Evolutionary conservation across 2,113 vertebrate genomes (phyloP).

Genomic region (Coptodon bakossiorum): DNA sequence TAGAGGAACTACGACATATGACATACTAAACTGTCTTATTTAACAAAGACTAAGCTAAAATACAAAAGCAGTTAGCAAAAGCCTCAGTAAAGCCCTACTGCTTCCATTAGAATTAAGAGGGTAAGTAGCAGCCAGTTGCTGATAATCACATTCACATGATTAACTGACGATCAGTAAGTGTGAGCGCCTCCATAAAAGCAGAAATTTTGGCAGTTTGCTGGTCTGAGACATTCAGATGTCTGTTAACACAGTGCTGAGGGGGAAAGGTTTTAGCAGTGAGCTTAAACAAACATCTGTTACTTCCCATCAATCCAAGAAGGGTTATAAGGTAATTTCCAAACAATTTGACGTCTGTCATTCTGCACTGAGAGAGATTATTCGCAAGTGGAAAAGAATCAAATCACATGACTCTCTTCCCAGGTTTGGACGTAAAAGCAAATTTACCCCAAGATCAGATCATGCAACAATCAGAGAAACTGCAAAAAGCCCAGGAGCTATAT

Average conservation of each 20-base stretch:
- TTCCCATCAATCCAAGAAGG: not conserved
- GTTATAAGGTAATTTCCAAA: not conserved
- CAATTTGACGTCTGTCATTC: not conserved
- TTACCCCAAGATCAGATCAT: not conserved
- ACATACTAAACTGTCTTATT: not conserved
- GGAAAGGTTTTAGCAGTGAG: not conserved
- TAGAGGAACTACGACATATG: not conserved
- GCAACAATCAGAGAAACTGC: not conserved
- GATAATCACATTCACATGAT: not conserved
- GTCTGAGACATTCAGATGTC: fast-evolving
- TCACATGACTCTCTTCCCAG: not conserved
- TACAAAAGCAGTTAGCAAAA: not conserved
- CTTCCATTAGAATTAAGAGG: not conserved
- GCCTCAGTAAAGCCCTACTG: not conserved
- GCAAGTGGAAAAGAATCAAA: not conserved
- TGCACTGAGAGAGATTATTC: not conserved
- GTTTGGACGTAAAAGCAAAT: not conserved
- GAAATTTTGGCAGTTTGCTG: not conserved
- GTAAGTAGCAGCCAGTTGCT: not conserved
- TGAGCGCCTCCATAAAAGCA: not conserved
- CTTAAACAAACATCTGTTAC: not conserved
- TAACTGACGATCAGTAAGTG: not conserved
- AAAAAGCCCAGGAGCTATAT: not conserved
- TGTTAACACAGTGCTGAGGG: not conserved
- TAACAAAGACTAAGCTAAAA: not conserved